Base-by-base conservation (phyloP, 64 coral and sea anemone genomes). In the Pocillopora verrucosa region DNA sequence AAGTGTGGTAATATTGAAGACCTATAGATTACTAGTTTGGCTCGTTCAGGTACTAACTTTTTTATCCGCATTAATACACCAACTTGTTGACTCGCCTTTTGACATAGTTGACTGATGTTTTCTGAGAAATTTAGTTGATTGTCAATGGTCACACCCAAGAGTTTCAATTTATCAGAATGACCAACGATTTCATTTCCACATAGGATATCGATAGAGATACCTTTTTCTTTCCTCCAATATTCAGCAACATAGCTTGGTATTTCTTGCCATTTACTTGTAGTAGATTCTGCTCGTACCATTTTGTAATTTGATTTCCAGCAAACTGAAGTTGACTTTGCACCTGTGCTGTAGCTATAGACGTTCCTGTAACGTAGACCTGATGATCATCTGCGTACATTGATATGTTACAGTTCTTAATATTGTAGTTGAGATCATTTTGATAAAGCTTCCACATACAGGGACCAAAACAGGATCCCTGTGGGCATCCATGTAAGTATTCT, bases 371-470 rank as follows among this genome's bases (percentile, higher is more conserved):
- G 61, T 84, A 76, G 61, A 70, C 16, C 60, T 91, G 89, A 35
- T 84, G 89, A 36, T 91, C 89, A 60, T 91, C 89, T 35, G 89
- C 89, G n/a, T 84, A 91, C 26, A 91, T 83, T n/a, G 89, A 82
- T 24, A 84, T 26, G 22, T 80, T 75, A 16, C 63, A 10, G 16
- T 82, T 58, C 30, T 30, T 30, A 0, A 30, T 30, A 30, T 30
- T 30, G 30, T 30, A 30, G 30, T 30, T 30, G 30, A 30, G 30
- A 30, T 30, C 0, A 30, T 30, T 30, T 30, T 30, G 30, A 30
- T 30, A 30, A 30, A 30, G 30, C 30, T 30, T 30, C 30, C 30
- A 30, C 30, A 30, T 30, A 30, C 30, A 30, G 30, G 30, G 30
- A 30, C 30, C 30, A 30, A 30, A 30, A 30, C 30, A 30, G 30